phyloP scores from a whole-genome alignment of 2,888 invertebrate species.

The Frankliniella fusca region DNA sequence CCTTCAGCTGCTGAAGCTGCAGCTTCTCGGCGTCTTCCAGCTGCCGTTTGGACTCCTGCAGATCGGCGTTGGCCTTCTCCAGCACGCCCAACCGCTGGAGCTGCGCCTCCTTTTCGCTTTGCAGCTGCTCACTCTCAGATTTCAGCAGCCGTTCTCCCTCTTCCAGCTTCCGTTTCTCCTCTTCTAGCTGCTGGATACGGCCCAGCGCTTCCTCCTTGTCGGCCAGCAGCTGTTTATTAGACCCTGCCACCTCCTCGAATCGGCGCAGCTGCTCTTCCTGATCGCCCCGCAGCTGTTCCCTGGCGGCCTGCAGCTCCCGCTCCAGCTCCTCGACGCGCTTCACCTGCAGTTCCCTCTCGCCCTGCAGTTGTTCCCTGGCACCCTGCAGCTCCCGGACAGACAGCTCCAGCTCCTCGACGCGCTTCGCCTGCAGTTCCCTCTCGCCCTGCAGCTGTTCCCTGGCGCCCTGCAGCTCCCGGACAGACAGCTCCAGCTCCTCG shows the following conservation, averaged over 20 bases:
- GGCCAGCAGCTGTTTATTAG: background rate
- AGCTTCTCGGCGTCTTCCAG: background rate
- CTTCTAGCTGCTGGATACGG: background rate
- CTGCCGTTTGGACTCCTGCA: background rate
- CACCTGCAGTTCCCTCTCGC: slow-evolving; percentile 1
- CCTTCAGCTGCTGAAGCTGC: background rate
- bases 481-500: slow-evolving; percentile 3
- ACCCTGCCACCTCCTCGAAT: background rate
- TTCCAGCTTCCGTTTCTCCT: slow-evolving; percentile 9
- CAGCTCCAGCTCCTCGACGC: background rate
- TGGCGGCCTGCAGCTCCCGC: background rate
- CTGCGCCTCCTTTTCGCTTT: slow-evolving; percentile 11
- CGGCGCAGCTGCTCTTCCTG: background rate
- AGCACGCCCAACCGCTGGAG: slow-evolving; percentile 12
- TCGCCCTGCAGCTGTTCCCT: slow-evolving; percentile 25
- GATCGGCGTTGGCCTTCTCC: background rate
- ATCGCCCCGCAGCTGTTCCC: background rate
- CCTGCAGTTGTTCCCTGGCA: background rate
- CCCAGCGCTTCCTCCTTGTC: background rate
- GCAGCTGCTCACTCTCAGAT: background rate
- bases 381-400: slow-evolving; percentile 15
- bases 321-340: slow-evolving; percentile 30
- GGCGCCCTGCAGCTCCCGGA: background rate
- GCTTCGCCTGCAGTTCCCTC: slow-evolving; percentile 28
- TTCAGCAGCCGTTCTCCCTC: slow-evolving; percentile 29